phyloP scores from a whole-genome alignment of 1,140 invertebrate genomes.

The Pseudomyrmex concolor region DNA sequence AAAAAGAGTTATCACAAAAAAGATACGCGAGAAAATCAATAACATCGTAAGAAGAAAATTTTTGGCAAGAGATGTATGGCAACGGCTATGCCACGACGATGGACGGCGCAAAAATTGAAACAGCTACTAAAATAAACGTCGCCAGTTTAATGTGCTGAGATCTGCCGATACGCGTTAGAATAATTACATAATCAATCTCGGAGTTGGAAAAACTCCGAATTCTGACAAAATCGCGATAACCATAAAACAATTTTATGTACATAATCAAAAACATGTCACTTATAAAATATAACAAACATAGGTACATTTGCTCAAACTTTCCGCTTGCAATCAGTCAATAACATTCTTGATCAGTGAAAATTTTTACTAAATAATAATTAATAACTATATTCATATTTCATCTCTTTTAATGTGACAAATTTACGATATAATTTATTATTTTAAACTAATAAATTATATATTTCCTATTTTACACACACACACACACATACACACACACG shows the following conservation, averaged over 20 bases:
- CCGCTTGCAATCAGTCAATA: neutral
- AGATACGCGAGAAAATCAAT: neutral
- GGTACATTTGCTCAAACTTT: conserved; percentile 7
- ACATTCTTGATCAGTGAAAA: neutral
- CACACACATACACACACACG: no score
- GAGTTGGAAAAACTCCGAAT: neutral
- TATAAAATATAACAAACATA: conserved; percentile 4
- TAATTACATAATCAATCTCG: conserved; percentile 62
- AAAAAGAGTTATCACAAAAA: neutral
- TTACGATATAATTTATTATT: neutral
- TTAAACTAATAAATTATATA: no score
- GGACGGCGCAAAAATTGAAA: conserved; percentile 40
- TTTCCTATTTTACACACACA: no score
- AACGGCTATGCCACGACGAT: conserved; percentile 19
- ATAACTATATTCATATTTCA: no score
- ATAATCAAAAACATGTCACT: conserved; percentile 3
- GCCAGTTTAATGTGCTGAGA: conserved; percentile 48
- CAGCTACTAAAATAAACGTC: conserved; percentile 26
- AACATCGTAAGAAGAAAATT: neutral
- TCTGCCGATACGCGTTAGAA: conserved; percentile 16
- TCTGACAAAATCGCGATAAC: conserved; percentile 37
- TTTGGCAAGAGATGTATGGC: neutral
- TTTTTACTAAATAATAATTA: neutral
- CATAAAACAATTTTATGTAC: neutral
- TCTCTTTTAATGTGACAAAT: neutral